Base-by-base conservation (phyloP, 2,888 invertebrate species). In the Philopedon plagiatum region DNA sequence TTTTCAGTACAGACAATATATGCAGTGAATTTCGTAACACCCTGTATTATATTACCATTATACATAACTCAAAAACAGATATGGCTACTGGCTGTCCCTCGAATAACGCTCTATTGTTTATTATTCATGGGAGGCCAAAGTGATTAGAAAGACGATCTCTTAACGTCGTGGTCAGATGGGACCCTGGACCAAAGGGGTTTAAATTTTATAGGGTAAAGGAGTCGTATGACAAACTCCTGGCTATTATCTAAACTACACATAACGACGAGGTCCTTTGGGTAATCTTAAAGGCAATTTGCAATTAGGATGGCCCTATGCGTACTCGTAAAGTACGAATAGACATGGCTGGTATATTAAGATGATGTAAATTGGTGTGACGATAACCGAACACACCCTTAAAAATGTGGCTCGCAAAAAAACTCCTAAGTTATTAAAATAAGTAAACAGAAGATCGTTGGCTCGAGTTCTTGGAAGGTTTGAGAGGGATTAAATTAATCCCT, bases 241-340 rank as follows among this genome's bases (percentile, higher is more conserved):
- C 81, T 79, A 80, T 82, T 82, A 82, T 78, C 79, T 78, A 80
- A 82, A 82, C 80, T 80, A 81, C 78, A 76, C 77, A 74, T 71
- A 72, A 75, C 69, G 66, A 68, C 69, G 37, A 54, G 77, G 77
- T 77, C 79, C 82, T 81, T 77, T 39, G 81, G 80, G 82, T 81
- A 82, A 82, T 82, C 75, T 75, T 72, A 62, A 64, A 75, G 75
- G 75, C 75, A 75, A 75, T 75, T 75, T 75, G 72, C 75, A 71
- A 75, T 75, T 72, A 75, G 70, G 41, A 60, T 51, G 26, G 67
- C 62, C 70, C 69, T 69, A 60, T 73, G 65, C 69, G 61, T 51
- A 61, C 54, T 62, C 73, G 56, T 69, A 73, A 73, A 69, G 60
- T 65, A 44, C 23, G 29, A 73, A 56, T 73, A 71, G 41, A 39